Conservation (phyloP, 2,113 vertebrate species). For the human (Homo sapiens) region GRCh38 chr15:27630501-27631000, state of each 20-base stretch:
- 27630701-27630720: too few species aligned
- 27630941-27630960: neutral
- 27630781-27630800: too few species aligned
- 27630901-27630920: too few species aligned
- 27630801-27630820: too few species aligned
- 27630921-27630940: neutral
- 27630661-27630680: accelerated
- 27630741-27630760: accelerated
- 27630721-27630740: too few species aligned
- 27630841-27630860: too few species aligned
- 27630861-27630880: neutral
- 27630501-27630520: too few species aligned
- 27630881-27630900: neutral
- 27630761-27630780: accelerated
- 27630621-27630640: too few species aligned
- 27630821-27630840: too few species aligned
- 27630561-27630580: accelerated
- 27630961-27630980: neutral
- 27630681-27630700: accelerated
- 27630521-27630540: accelerated
- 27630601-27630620: too few species aligned
- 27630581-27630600: too few species aligned
- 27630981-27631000: neutral
- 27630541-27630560: too few species aligned
- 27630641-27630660: accelerated